Evolutionary conservation across 2,888 invertebrate species (phyloP), one percentile per base, ranked within the genome.

Genomic region (Acrocyrtus sp.): DNA sequence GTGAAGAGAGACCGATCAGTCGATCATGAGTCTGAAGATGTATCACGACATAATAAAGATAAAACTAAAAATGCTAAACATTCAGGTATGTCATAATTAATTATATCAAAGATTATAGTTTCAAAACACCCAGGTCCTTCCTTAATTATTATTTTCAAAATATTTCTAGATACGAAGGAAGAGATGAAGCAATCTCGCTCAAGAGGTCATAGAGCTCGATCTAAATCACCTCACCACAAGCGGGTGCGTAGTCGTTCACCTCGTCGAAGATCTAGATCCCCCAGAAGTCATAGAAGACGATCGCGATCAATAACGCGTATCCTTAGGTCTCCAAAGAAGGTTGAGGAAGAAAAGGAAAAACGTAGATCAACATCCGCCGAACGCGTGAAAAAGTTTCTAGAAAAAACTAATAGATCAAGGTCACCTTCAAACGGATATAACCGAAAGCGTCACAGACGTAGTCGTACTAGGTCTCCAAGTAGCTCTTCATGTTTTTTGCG

Each of bases 321-420:
- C 19, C 61, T 60, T 17, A 54, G 72, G 53, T 61, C 70, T 41
- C 73, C 73, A 0, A 24, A 19, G 17, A 56, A 39, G 17, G n/a
- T 19, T 4, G 10, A 29, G 6, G 24, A 29, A 27, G 5, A 19
- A 15, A 15, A 22, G n/a, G 19, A 21, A 1, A 68, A 63, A 5
- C 43, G 50, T 12, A 63, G 72, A 48, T 57, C 61, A 0, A 67
- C 67, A 2, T 67, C 69, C 3, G 47, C 41, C 17, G 78, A 78
- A 27, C 48, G 62, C 26, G 74, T 77, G 2, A 63, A 77, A 34
- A 76, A 66, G 50, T 79, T 79, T 60, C 57, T 79, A 34, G 74
- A 70, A 10, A 67, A 72, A 57, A 80, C 58, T 45, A 72, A 67
- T 17, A 48, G 48, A 51, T 72, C 68, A 2, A 60, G 73, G 29